These are phyloP conservation scores for Xanthostigma xanthostigma DNA, from an alignment of 2,888 invertebrate species.

Conservation along the genomic window DNA sequence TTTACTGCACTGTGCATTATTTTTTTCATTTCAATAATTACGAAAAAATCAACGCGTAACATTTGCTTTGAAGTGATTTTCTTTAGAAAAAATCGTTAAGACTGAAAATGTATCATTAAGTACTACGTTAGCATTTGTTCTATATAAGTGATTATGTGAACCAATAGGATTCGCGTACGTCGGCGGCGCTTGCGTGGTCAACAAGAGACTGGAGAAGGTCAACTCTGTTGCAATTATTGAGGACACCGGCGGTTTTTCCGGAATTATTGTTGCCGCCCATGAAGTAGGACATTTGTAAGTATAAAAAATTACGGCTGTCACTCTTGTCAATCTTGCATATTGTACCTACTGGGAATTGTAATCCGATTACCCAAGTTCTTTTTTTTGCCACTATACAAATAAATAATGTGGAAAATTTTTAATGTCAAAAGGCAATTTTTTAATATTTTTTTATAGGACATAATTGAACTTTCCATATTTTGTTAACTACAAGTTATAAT, in stretches of 20 bases:
- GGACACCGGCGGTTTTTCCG: conserved; percentile 91
- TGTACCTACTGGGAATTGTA: background rate
- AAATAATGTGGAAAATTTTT: no score
- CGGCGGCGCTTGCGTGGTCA: conserved; percentile 90
- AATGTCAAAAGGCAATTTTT: no score
- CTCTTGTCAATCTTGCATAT: background rate
- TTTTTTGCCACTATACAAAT: background rate
- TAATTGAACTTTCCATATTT: no score
- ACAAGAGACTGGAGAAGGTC: conserved; percentile 87
- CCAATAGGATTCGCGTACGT: conserved; percentile 77
- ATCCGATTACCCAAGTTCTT: background rate
- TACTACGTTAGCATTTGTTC: background rate
- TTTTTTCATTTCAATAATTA: no score
- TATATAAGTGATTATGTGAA: background rate
- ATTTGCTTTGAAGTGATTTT: background rate
- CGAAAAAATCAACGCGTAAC: background rate
- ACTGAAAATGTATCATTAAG: no score
- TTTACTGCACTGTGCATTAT: no score
- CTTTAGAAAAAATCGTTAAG: no score
- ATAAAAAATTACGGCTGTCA: background rate
- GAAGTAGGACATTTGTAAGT: conserved; percentile 95
- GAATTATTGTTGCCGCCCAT: conserved; percentile 90
- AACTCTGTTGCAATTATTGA: conserved; percentile 94
- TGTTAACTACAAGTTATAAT: no score
- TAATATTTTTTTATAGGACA: no score